Evolutionary conservation across 2,113 vertebrate species (phyloP).

Genomic region (Narcine bancroftii): DNA sequence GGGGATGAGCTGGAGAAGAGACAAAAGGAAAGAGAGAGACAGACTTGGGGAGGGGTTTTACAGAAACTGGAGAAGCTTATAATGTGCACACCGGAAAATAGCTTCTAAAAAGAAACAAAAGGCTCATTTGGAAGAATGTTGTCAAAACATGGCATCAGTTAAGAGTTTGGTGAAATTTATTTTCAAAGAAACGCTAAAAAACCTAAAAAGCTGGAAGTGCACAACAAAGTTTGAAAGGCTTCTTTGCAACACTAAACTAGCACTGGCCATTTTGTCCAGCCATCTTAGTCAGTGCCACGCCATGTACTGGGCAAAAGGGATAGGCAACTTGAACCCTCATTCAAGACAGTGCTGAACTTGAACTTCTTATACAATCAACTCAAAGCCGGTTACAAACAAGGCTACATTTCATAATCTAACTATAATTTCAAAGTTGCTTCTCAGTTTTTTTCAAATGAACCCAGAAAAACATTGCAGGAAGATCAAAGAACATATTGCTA

Average conservation of each 20-base stretch:
- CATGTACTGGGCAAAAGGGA: not conserved
- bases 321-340: not conserved
- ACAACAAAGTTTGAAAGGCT: not conserved
- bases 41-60: too few relatives aligned
- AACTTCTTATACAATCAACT: not conserved
- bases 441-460: too few relatives aligned
- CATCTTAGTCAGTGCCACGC: too few relatives aligned
- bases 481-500: not conserved
- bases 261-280: not conserved
- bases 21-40: too few relatives aligned
- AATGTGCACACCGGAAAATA: too few relatives aligned
- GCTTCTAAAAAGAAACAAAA: too few relatives aligned
- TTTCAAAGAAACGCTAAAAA: not conserved
- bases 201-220: not conserved
- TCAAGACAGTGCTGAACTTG: not conserved
- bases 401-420: not conserved
- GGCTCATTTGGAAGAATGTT: not conserved
- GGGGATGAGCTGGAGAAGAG: too few relatives aligned
- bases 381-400: not conserved
- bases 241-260: not conserved
- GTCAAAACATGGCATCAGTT: not conserved
- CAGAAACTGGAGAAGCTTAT: too few relatives aligned
- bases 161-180: not conserved
- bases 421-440: too few relatives aligned
- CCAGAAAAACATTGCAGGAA: not conserved